Base-by-base conservation (phyloP, 2,888 invertebrate species). In the Epirrhoe alternata region DNA sequence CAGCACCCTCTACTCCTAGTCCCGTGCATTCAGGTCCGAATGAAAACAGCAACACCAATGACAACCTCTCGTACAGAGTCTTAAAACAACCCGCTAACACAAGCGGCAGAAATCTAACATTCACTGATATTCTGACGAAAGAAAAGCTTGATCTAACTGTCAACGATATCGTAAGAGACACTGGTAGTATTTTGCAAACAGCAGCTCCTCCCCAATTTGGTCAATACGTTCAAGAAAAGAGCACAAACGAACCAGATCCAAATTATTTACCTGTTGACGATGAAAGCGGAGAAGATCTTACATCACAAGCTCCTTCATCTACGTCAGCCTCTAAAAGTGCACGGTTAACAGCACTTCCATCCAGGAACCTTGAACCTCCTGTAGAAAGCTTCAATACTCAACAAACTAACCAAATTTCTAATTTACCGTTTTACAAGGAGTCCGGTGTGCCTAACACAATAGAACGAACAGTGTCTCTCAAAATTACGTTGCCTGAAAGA, bases 401-500 rank as follows among this genome's bases (percentile, higher is more conserved):
- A 73, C 86, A 81, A 61, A 75, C 69, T 61, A 92, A 91, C 66
- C 80, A 76, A 68, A 66, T 91, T 42, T 78, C 87, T 2, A 85
- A 80, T 71, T 82, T 92, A 66, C 90, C 92, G 35, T 92, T 82
- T 73, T 87, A 81, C 58, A 88, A 87, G 77, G 88, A 90, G 74
- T 77, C 87, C 7, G 58, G 80, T 17, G 63, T 81, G 33, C 86
- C 87, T 5, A 91, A 88, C 58, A 92, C 91, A 0, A 92, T 92
- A 66, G 92, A 92, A 76, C 83, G 92, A 76, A 92, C 91, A 6
- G 89, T 93, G 16, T 91, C 92, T 8, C 76, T 93, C 47, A 92
- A 92, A 88, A 92, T 93, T 69, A 90, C 89, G 0, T 87, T 93
- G 56, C 93, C 93, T 5, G 91, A 92, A 82, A 86, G 86, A 74